A percentile compares a stretch with the other conserved stretches of the same genome.
phyloP scores from a whole-genome alignment of 92 coral and sea anemone species.

The Plumapathes pennacea region DNA sequence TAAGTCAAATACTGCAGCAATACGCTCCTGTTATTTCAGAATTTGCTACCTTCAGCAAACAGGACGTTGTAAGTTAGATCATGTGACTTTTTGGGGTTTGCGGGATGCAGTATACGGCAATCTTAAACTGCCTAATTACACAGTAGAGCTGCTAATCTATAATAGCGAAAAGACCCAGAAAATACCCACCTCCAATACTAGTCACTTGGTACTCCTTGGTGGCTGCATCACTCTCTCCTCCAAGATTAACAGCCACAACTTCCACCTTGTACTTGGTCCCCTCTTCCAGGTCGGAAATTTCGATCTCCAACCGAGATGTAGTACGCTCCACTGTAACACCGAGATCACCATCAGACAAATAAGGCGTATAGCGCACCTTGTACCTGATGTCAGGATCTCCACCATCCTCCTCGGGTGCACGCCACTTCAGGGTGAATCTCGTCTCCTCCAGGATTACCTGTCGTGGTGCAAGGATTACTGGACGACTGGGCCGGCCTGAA shows the following conservation, averaged over 20 bases:
- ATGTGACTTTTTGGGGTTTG: too few relatives aligned
- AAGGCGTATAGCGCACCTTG: constrained; percentile 14
- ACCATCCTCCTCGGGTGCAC: constrained; percentile 44
- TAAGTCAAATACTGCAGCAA: too few relatives aligned
- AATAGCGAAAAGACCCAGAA: too few relatives aligned
- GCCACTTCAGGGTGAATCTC: constrained; percentile 56
- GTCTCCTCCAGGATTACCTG: constrained; percentile 4
- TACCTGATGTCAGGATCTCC: constrained; percentile 54
- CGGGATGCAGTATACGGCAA: too few relatives aligned
- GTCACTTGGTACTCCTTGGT: constrained; percentile 14
- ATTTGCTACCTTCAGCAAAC: too few relatives aligned
- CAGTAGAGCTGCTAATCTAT: too few relatives aligned
- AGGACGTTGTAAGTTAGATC: too few relatives aligned
- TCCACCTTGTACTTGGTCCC: constrained; percentile 31
- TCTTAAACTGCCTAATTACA: too few relatives aligned
- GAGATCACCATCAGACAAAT: neutral
- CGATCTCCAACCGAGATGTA: neutral
- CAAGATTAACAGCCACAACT: constrained; percentile 43
- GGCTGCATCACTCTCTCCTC: constrained; percentile 36
- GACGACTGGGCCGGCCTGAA: constrained; percentile 60
- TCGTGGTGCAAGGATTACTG: constrained; percentile 51
- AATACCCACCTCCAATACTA: neutral
- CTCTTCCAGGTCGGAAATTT: neutral
- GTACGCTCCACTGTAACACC: neutral
- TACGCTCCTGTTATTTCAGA: too few relatives aligned